phyloP scores from a whole-genome alignment of 2,797 vertebrate genomes.

The Strix occidentalis region DNA sequence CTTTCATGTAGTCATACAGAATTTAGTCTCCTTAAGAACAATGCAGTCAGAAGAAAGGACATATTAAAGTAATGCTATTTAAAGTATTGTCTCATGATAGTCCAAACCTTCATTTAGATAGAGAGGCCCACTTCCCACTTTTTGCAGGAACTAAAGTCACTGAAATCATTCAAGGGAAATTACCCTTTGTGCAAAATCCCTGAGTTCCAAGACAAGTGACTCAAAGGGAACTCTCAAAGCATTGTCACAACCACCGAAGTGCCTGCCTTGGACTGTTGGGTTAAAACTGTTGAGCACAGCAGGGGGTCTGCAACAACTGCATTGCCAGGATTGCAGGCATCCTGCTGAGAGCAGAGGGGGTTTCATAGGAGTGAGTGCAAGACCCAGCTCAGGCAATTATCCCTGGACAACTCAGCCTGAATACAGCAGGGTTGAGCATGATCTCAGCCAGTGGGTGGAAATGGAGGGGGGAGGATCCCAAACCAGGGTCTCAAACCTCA shows the following conservation, averaged over 20 bases:
- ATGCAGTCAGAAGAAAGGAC: neutral
- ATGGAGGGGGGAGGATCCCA: accelerated
- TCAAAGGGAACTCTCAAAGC: conserved; percentile 11
- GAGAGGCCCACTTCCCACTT: neutral
- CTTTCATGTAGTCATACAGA: neutral
- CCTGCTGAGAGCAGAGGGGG: neutral
- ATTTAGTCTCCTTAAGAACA: neutral
- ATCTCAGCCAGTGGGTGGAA: neutral
- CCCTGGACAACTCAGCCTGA: accelerated
- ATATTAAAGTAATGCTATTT: neutral
- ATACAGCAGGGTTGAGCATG: accelerated
- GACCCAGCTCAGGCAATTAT: neutral
- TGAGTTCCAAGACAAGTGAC: neutral
- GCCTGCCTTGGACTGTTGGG: neutral
- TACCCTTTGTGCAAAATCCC: neutral
- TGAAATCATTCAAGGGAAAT: conserved; percentile 30
- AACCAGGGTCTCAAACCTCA: neutral
- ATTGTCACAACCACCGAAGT: neutral
- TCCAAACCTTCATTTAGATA: neutral
- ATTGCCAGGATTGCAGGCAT: neutral
- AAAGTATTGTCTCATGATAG: neutral
- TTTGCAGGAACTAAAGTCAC: neutral
- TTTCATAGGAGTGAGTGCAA: neutral
- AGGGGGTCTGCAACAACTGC: neutral
- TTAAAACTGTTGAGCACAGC: neutral